Percentiles rank a stretch among this genome's conserved stretches.
Evolutionary conservation across 2,113 vertebrate genomes (phyloP).

Genomic region (Sorex araneus): DNA sequence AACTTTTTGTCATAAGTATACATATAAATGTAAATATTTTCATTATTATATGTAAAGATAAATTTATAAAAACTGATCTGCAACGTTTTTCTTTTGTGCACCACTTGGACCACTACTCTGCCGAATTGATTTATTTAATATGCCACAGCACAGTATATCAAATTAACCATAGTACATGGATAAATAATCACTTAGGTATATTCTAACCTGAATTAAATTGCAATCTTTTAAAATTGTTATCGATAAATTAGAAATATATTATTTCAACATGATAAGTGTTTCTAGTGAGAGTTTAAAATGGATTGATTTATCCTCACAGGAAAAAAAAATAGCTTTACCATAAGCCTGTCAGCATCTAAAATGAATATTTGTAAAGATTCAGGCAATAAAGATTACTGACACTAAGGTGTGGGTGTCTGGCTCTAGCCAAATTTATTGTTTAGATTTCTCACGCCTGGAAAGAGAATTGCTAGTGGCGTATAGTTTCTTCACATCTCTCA

Average conservation of each 20-base stretch:
- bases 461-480: not conserved
- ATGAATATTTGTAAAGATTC: not conserved
- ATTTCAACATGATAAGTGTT: not conserved
- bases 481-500: constrained; percentile 18
- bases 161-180: not conserved
- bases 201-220: constrained; percentile 44
- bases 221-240: not conserved
- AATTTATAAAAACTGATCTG: not conserved
- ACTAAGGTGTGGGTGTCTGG: too few relatives aligned
- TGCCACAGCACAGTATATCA: not conserved
- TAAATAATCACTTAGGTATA: not conserved
- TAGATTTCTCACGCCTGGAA: not conserved
- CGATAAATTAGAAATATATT: constrained; percentile 14
- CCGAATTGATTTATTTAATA: too few relatives aligned
- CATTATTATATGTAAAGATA: not conserved
- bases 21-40: not conserved
- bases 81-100: not conserved
- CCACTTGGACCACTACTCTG: too few relatives aligned
- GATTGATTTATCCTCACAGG: not conserved
- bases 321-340: not conserved
- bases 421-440: not conserved
- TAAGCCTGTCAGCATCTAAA: not conserved
- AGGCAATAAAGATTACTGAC: not conserved
- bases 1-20: constrained; percentile 1
- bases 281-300: not conserved